Base-by-base conservation (phyloP, 2,113 vertebrate genomes). In the Nycticebus coucang region DNA sequence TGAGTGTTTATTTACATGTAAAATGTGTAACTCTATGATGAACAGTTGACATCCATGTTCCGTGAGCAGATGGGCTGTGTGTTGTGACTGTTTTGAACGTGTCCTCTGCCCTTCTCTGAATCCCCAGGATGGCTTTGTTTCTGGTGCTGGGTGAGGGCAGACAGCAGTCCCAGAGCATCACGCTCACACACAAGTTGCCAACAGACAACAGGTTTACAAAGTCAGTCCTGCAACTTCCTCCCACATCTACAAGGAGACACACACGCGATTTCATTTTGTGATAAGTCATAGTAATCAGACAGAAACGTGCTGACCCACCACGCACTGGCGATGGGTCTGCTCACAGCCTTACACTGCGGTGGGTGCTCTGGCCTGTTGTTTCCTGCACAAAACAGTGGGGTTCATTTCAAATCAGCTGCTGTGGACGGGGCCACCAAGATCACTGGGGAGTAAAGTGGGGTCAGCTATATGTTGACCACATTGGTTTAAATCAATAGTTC, bases 381-480 rank as follows among this genome's bases (percentile, higher is more conserved):
- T 9, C 37, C 60, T 69, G 66, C 92, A 79, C 50, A 96, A 91
- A 77, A 97, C 88, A 53, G 91, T 82, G 97, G 95, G 60, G 89
- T 92, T 96, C 96, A 89, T 95, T 95, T 93, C 93, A 88, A 97
- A 86, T 97, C 95, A 89, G 89, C 94, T 90, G 33, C 84, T 50
- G 45, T 0, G 53, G 50, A 57, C 7, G 53, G 30, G 50, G 11
- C 50, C 17, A 5, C 50, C 5, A 13, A 97, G 97, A 95, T 97
- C 97, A 96, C 55, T 91, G 14, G 2, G n/a, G 9, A 53, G 93
- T 86, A 37, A 85, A 53, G 53, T 50, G 66, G 87, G 66, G 26
- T 37, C 81, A 89, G 81, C 96, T 89, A 33, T 59, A 75, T 30
- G 74, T 77, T 71, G 90, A 97, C 55, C 24, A 89, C 19, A 17